Evolutionary conservation across 2,797 vertebrate genomes (phyloP), one percentile per base, ranked within the genome.

Genomic region (Pangasius larnaudii): DNA sequence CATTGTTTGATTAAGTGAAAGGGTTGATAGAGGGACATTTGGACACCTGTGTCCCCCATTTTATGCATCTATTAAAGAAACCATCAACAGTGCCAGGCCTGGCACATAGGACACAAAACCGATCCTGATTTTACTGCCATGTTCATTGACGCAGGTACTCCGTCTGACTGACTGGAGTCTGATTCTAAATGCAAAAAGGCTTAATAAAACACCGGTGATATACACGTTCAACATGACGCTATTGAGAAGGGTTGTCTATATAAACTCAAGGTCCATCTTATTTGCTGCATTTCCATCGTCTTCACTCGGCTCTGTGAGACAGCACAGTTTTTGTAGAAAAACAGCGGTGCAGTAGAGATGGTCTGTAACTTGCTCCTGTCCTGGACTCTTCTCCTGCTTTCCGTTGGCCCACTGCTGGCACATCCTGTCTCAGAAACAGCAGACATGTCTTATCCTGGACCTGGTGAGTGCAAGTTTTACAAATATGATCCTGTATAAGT

Each of bases 371-470:
- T 93, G 89, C 90, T 96, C 59, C 85, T 96, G 78, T 94, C 94
- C 83, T 96, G 94, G 94, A 93, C 93, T 84, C 75, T 96, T 75
- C 88, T 96, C 78, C 94, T 96, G 10, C 81, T 94, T 88, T 93
- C 93, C 90, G 92, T 93, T 22, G 93, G 94, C 33, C 92, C 91
- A n/a, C 89, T 96, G 86, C 85, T 95, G 89, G 94, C 94, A 33
- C 95, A 96, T 90, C 96, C 96, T 67, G 93, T 96, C 89, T 93
- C 93, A 92, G 94, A 96, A 84, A 94, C 95, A 11, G 93, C 92
- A 3, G 95, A 96, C 93, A 95, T 95, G 93, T 85, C 94, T 63
- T 96, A 95, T 90, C 87, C 92, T 67, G 94, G 93, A 90, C 92
- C 94, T 63, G 95, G 96, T 96, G 89, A 96, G 96, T 95, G n/a